A percentile compares a stretch with the other conserved stretches of the same genome.
phyloP scores from a whole-genome alignment of 1,140 invertebrate genomes.

The Melitaea cinxia region DNA sequence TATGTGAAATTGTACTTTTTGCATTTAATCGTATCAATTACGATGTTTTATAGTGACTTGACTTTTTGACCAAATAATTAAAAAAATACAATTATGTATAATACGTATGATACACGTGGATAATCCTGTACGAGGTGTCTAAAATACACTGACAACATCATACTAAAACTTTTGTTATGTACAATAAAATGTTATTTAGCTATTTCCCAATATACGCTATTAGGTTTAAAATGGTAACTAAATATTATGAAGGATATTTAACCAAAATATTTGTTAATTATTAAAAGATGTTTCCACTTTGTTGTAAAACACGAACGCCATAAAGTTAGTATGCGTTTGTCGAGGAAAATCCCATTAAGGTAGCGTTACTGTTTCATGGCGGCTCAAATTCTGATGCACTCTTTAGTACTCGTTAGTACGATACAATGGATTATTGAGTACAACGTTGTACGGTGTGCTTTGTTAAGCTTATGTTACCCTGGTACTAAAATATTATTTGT shows the following conservation, averaged over 20 bases:
- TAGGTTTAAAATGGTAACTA: no score
- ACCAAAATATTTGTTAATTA: no score
- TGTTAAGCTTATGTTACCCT: background rate
- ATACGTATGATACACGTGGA: no score
- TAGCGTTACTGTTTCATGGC: slow-evolving; percentile 6
- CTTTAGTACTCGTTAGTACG: background rate
- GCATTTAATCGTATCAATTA: slow-evolving; percentile 16
- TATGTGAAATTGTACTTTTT: slow-evolving; percentile 13
- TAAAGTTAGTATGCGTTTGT: background rate
- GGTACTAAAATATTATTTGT: background rate
- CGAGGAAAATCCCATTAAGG: slow-evolving; percentile 10
- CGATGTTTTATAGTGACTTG: slow-evolving; percentile 4
- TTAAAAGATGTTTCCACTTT: no score
- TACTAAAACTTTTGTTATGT: no score
- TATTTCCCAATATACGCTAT: no score
- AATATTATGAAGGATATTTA: no score
- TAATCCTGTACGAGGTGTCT: no score
- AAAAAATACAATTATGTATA: no score
- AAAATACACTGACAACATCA: no score
- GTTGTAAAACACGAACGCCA: no score
- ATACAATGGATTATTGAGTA: slow-evolving; percentile 5
- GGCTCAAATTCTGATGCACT: background rate
- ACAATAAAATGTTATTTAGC: no score
- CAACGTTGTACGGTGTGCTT: background rate
- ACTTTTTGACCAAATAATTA: background rate